Conservation (phyloP, 2,888 invertebrate species). For the Tolmerus cingulatus region DNA sequence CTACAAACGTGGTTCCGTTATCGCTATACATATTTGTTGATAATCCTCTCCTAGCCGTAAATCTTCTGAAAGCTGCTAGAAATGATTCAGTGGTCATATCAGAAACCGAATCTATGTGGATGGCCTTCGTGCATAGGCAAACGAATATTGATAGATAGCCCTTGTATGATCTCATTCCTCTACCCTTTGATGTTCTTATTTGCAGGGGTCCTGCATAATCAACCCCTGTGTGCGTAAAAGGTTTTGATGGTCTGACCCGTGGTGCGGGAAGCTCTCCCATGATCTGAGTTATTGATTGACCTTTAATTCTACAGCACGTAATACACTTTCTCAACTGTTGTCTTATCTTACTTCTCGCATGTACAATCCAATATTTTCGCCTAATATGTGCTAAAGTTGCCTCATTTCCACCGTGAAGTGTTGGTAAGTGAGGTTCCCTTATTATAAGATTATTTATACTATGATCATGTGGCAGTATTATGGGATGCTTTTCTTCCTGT, state of each 20-base stretch:
- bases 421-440: neutral
- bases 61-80: neutral
- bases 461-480: neutral
- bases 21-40: neutral
- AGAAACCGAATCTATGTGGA: neutral
- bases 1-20: too few relatives aligned
- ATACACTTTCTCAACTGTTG: neutral
- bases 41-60: neutral
- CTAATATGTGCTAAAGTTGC: neutral
- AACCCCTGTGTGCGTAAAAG: neutral
- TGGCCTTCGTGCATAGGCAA: neutral
- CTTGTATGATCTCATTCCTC: too few relatives aligned
- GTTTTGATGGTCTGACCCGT: neutral
- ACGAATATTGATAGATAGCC: too few relatives aligned
- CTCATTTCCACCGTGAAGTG: neutral
- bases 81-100: neutral
- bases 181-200: too few relatives aligned
- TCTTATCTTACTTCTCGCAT: neutral
- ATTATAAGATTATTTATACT: neutral
- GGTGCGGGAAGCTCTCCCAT: neutral
- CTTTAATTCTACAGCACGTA: neutral
- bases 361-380: neutral
- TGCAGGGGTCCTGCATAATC: too few relatives aligned
- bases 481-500: neutral
- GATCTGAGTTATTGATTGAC: neutral